Evolutionary conservation across 2,797 vertebrate species (phyloP).

Genomic region (Decapterus maruadsi): DNA sequence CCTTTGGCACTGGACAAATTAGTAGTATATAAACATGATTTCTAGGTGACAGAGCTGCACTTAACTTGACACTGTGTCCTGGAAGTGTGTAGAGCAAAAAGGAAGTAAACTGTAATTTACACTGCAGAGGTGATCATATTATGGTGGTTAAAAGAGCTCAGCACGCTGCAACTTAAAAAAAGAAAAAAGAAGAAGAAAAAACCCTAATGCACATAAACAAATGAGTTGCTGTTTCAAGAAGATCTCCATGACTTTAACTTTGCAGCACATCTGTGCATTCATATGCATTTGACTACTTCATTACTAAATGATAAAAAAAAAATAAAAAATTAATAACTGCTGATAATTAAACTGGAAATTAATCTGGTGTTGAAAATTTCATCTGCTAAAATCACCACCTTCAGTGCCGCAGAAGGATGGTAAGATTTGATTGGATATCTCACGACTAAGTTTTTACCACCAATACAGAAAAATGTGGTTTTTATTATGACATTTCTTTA

Average conservation of each 20-base stretch:
- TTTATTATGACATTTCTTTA: slow-evolving; percentile 1
- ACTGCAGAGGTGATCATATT: slow-evolving; percentile 4
- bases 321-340: slow-evolving; percentile 11
- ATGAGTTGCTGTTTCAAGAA: too few relatives aligned
- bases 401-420: not conserved
- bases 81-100: slow-evolving; percentile 41
- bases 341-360: slow-evolving; percentile 13
- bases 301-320: slow-evolving; percentile 7
- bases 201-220: too few relatives aligned
- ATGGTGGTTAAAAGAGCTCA: not conserved
- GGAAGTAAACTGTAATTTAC: slow-evolving; percentile 24
- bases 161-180: too few relatives aligned
- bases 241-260: too few relatives aligned
- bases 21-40: slow-evolving; percentile 66
- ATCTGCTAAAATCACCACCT: slow-evolving; percentile 12
- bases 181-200: too few relatives aligned
- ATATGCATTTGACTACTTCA: not conserved
- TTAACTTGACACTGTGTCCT: slow-evolving; percentile 52
- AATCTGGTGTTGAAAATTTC: slow-evolving; percentile 12
- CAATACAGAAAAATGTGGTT: slow-evolving; percentile 7
- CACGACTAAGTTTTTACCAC: not conserved
- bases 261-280: too few relatives aligned
- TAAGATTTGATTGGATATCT: not conserved
- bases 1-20: slow-evolving; percentile 67
- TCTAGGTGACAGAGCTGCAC: slow-evolving; percentile 58